Conservation (phyloP, 2,888 invertebrate genomes). For the Phengaris alcon region DNA sequence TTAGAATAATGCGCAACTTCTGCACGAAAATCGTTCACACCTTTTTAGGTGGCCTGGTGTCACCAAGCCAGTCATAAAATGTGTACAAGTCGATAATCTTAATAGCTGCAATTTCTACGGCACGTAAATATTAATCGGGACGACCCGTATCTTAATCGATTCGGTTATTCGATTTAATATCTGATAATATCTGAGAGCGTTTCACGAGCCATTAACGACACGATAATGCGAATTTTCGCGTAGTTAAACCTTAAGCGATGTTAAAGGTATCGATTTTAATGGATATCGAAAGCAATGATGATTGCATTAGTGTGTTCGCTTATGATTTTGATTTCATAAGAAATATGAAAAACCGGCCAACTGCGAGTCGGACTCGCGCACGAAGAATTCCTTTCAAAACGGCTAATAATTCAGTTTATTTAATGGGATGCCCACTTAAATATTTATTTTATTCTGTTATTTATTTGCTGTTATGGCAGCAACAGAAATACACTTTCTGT, state of each 20-base stretch:
- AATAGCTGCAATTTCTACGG: conserved; percentile 31
- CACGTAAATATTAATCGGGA: conserved; percentile 43
- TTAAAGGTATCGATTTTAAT: conserved; percentile 35
- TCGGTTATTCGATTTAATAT: conserved; percentile 44
- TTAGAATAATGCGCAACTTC: too few relatives aligned
- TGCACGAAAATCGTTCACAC: too few relatives aligned
- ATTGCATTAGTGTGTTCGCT: background rate
- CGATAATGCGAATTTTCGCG: conserved; percentile 42
- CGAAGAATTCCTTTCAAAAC: too few relatives aligned
- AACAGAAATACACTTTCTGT: too few relatives aligned
- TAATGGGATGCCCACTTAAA: too few relatives aligned
- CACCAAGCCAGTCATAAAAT: background rate
- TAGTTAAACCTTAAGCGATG: conserved; percentile 40
- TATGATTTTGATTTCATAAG: background rate
- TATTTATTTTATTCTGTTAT: too few relatives aligned
- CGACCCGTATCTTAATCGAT: conserved; percentile 42
- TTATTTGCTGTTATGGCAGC: too few relatives aligned
- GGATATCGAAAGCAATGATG: conserved; percentile 19
- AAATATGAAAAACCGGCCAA: too few relatives aligned
- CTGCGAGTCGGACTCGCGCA: too few relatives aligned
- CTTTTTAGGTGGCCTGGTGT: background rate
- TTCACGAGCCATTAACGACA: conserved; percentile 45
- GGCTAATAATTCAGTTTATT: too few relatives aligned
- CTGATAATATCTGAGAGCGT: conserved; percentile 44
- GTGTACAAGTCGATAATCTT: conserved; percentile 32